Conservation (phyloP, 1,140 invertebrate genomes). For the Euborellia annulipes region DNA sequence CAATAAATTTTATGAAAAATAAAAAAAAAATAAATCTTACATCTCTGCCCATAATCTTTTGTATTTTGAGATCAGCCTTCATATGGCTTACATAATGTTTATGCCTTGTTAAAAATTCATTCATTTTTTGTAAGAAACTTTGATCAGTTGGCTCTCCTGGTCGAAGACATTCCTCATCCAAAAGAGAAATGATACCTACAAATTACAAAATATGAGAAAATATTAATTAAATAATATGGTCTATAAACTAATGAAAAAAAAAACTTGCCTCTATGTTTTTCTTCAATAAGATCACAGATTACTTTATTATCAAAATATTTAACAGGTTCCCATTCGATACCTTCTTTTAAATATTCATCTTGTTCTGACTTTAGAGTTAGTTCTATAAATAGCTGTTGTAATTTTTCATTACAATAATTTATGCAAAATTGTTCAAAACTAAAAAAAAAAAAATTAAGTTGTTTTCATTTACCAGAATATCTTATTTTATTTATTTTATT, state of each 20-base stretch:
- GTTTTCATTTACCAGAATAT: not conserved
- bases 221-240: not conserved
- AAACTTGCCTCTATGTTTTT: constrained; percentile 59
- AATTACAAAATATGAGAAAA: constrained; percentile 4
- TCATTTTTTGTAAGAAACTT: constrained; percentile 72
- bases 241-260: not conserved
- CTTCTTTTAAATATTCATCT: constrained; percentile 77
- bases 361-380: constrained; percentile 80
- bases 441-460: constrained; percentile 8
- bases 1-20: not conserved
- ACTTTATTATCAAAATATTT: constrained; percentile 90
- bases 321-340: constrained; percentile 71
- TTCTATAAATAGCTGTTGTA: constrained; percentile 83
- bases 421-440: constrained; percentile 51
- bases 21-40: constrained; percentile 32
- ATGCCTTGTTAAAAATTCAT: constrained; percentile 52
- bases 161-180: constrained; percentile 85
- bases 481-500: not conserved
- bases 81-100: constrained; percentile 69
- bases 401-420: constrained; percentile 69
- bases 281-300: constrained; percentile 88
- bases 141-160: constrained; percentile 74
- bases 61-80: constrained; percentile 54
- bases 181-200: constrained; percentile 56
- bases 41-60: constrained; percentile 66